These are phyloP conservation scores for Podarcis siculus DNA, from an alignment of 2,797 vertebrate species.

Conservation along the genomic window DNA sequence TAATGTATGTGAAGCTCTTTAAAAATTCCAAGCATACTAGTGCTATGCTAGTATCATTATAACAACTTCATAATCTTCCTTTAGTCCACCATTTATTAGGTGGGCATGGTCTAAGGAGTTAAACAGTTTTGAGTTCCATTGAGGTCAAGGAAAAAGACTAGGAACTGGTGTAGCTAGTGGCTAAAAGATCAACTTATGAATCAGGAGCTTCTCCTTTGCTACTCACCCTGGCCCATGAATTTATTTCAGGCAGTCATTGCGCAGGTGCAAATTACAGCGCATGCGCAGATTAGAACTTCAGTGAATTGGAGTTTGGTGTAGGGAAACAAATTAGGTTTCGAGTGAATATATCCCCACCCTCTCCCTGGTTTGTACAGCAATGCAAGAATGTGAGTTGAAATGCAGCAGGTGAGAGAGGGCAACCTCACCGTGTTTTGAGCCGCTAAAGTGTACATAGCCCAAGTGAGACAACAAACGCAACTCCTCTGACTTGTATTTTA, in stretches of 20 bases:
- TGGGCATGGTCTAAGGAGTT: not conserved
- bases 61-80: not conserved
- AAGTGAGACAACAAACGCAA: not conserved
- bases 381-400: no score
- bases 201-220: not conserved
- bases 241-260: not conserved
- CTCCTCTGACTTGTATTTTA: accelerated
- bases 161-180: not conserved
- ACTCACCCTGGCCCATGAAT: not conserved
- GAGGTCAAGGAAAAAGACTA: not conserved
- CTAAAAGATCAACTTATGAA: not conserved
- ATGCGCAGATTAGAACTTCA: no score
- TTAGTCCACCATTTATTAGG: not conserved
- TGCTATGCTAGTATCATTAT: not conserved
- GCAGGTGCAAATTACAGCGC: no score
- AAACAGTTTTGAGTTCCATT: not conserved
- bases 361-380: no score
- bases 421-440: no score
- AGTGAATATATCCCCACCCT: no score
- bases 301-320: no score
- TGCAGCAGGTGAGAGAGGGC: no score
- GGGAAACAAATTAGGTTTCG: no score
- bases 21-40: not conserved
- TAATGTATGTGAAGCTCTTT: not conserved
- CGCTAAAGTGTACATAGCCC: not conserved